A percentile compares a stretch with the other conserved stretches of the same genome.
Evolutionary conservation across 1,140 invertebrate species (phyloP).

Genomic region (Uloborus diversus): DNA sequence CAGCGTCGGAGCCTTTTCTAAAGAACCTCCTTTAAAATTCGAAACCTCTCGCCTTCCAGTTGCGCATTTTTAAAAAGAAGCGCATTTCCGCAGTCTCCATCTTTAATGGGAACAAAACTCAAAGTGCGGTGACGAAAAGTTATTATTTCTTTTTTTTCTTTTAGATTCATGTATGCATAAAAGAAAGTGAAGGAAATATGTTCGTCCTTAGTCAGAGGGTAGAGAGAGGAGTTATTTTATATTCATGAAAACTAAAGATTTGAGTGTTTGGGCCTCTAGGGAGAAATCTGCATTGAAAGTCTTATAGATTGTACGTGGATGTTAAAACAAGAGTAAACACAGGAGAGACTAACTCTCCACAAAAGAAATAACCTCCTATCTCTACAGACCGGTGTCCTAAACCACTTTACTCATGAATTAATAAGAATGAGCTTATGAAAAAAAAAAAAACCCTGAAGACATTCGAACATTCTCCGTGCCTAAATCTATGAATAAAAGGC

Average conservation of each 20-base stretch:
- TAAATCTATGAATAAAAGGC: neutral
- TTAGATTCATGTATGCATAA: neutral
- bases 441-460: neutral
- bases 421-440: conserved; percentile 15
- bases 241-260: conserved; percentile 54
- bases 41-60: too few relatives aligned
- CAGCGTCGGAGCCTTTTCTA: too few relatives aligned
- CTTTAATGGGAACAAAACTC: too few relatives aligned
- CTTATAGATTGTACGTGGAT: conserved; percentile 13
- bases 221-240: conserved; percentile 30
- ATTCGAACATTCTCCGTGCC: neutral
- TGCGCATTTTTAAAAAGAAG: too few relatives aligned
- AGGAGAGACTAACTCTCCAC: conserved; percentile 1
- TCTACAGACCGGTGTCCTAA: conserved; percentile 21
- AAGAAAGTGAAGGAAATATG: conserved; percentile 31
- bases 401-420: conserved; percentile 41
- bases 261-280: conserved; percentile 11
- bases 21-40: too few relatives aligned
- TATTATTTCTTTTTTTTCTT: neutral
- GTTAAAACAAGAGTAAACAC: conserved; percentile 2
- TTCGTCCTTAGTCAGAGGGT: neutral
- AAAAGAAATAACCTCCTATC: neutral
- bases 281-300: conserved; percentile 52
- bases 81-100: neutral
- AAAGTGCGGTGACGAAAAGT: neutral